Evolutionary conservation across 2,113 vertebrate genomes (phyloP).

Genomic region (Campylorhamphus procurvoides): DNA sequence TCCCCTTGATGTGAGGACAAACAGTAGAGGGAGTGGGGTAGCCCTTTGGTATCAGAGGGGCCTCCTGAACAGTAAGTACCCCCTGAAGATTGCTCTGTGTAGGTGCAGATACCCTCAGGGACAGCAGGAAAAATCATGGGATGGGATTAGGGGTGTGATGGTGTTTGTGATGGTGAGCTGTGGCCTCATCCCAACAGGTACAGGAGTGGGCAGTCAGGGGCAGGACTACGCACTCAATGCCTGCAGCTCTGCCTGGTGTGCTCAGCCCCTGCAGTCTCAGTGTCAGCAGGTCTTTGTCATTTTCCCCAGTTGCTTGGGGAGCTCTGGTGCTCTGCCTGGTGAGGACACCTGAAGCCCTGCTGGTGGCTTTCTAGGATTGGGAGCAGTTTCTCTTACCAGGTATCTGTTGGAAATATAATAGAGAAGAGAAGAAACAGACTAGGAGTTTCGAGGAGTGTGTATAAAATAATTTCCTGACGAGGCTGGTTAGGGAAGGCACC

Average conservation of each 20-base stretch:
- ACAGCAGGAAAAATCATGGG: rapidly evolving
- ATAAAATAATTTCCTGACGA: neutral
- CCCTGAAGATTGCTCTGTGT: neutral
- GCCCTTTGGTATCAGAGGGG: neutral
- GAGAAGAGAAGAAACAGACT: neutral
- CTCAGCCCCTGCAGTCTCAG: neutral
- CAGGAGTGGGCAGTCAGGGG: neutral
- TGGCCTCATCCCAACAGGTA: neutral
- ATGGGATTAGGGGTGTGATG: neutral
- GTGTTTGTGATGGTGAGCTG: neutral
- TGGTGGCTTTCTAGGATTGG: neutral
- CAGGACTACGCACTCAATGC: neutral
- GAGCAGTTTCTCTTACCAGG: neutral
- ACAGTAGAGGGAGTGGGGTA: neutral
- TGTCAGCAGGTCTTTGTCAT: neutral
- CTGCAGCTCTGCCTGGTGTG: neutral
- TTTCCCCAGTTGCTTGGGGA: neutral
- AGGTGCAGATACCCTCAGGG: neutral
- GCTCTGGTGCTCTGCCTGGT: neutral
- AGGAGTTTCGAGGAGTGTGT: neutral
- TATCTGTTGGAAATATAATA: neutral
- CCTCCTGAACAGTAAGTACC: neutral
- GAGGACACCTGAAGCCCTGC: neutral
- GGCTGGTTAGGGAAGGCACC: neutral
- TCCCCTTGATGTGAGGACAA: neutral